A percentile compares a stretch with the other conserved stretches of the same genome.
These are phyloP conservation scores for Graptemys geographica DNA, from an alignment of 2,797 vertebrate species.

Conservation along the genomic window DNA sequence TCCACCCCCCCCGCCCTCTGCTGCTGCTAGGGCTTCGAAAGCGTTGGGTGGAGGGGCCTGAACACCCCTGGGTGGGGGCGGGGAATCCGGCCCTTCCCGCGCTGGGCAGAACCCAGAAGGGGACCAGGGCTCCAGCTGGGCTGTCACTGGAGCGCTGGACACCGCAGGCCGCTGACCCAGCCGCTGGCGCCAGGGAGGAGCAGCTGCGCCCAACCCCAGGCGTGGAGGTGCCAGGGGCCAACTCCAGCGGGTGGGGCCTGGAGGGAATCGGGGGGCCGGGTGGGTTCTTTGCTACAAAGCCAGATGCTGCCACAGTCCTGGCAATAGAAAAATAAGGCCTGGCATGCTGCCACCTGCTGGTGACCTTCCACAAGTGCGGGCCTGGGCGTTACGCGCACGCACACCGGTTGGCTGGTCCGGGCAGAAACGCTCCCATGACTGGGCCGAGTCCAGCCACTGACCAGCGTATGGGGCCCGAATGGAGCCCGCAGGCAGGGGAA, in stretches of 20 bases:
- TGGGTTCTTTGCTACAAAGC: background rate
- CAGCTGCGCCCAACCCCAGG: background rate
- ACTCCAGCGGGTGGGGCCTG: too few species aligned
- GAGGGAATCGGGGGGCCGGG: too few species aligned
- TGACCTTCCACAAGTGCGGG: too few species aligned
- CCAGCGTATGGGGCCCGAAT: too few species aligned
- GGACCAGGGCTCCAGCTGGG: too few species aligned
- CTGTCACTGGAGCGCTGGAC: too few species aligned
- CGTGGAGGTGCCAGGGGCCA: too few species aligned
- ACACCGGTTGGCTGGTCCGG: background rate
- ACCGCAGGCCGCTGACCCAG: background rate
- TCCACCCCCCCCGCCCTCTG: fast-evolving
- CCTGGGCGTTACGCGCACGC: background rate
- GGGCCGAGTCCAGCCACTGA: background rate
- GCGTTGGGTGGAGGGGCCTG: background rate
- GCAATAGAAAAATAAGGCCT: background rate
- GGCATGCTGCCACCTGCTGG: too few species aligned
- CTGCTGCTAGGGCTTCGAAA: background rate
- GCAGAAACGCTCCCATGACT: background rate
- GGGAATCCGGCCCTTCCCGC: background rate
- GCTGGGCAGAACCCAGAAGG: background rate
- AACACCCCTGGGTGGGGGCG: background rate
- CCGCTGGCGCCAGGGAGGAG: background rate
- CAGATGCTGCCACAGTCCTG: background rate
- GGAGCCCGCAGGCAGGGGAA: background rate